These are phyloP conservation scores for Sebastes oblongus DNA, from an alignment of 2,797 vertebrate genomes.

Conservation along the genomic window DNA sequence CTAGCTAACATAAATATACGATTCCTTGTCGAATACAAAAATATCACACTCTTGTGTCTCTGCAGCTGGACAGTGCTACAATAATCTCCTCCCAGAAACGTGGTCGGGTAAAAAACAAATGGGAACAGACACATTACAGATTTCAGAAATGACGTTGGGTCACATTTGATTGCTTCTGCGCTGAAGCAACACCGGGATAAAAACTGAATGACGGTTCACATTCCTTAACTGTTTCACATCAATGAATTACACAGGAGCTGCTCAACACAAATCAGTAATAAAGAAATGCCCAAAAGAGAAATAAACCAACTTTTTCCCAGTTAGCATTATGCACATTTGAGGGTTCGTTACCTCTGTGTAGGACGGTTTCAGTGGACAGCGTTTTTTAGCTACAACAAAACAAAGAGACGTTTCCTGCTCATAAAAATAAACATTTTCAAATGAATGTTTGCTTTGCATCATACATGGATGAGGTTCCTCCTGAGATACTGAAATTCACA, in stretches of 20 bases:
- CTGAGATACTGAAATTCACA: constrained; percentile 72
- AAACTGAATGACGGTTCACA: constrained; percentile 64
- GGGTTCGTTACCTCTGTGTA: constrained; percentile 42
- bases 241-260: constrained; percentile 53
- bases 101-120: constrained; percentile 6
- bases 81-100: constrained; percentile 10
- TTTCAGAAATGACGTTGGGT: constrained; percentile 31
- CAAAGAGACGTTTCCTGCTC: neutral
- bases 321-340: constrained; percentile 60
- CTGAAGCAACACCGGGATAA: constrained; percentile 30
- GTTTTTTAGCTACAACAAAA: constrained; percentile 27
- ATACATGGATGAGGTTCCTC: constrained; percentile 39
- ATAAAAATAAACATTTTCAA: constrained; percentile 34
- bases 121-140: constrained; percentile 3
- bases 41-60: constrained; percentile 26
- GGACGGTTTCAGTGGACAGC: constrained; percentile 63
- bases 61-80: constrained; percentile 25
- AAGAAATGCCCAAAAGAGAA: constrained; percentile 46
- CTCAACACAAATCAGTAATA: constrained; percentile 46
- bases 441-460: constrained; percentile 23
- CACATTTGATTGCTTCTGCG: constrained; percentile 47
- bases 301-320: constrained; percentile 10
- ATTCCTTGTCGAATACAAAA: constrained; percentile 52
- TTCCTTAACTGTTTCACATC: constrained; percentile 73
- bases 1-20: constrained; percentile 62